phyloP scores from a whole-genome alignment of 1,140 invertebrate species.

The Ruditapes philippinarum region DNA sequence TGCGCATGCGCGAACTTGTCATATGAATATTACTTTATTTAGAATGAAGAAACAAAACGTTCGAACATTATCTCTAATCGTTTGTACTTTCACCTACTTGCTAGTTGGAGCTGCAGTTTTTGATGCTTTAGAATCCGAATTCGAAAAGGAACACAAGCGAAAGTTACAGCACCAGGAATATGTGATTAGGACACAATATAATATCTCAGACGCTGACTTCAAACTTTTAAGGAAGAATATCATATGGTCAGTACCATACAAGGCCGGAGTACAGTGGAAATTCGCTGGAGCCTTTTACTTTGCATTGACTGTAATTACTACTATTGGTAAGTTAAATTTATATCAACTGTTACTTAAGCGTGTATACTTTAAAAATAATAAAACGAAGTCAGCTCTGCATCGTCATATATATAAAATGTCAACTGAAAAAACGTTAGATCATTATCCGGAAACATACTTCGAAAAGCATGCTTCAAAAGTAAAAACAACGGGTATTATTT shows the following conservation, averaged over 20 bases:
- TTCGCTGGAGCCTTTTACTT: constrained; percentile 98
- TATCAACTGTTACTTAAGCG: neutral
- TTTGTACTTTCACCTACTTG: constrained; percentile 99
- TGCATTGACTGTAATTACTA: constrained; percentile 98
- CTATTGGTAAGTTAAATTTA: constrained; percentile 95
- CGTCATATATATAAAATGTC: constrained; percentile 22
- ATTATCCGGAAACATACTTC: too few relatives aligned
- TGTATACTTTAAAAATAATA: neutral
- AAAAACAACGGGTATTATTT: too few relatives aligned
- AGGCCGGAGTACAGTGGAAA: constrained; percentile 97
- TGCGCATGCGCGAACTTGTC: constrained; percentile 44
- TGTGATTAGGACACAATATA: constrained; percentile 95
- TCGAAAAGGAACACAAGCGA: constrained; percentile 95
- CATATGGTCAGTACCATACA: constrained; percentile 98
- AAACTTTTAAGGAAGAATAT: constrained; percentile 96
- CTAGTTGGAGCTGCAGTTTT: constrained; percentile 99
- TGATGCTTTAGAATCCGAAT: constrained; percentile 98
- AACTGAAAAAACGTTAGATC: too few relatives aligned
- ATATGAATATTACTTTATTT: constrained; percentile 35
- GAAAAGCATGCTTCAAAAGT: too few relatives aligned
- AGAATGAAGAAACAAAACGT: constrained; percentile 99
- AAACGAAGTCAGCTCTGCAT: neutral
- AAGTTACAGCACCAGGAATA: constrained; percentile 92
- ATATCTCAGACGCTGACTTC: constrained; percentile 97
- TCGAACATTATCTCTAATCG: constrained; percentile 98